Evolutionary conservation across 2,797 vertebrate species (phyloP), one percentile per base, ranked within the genome.

Genomic region (Percopsis omiscomaycus): DNA sequence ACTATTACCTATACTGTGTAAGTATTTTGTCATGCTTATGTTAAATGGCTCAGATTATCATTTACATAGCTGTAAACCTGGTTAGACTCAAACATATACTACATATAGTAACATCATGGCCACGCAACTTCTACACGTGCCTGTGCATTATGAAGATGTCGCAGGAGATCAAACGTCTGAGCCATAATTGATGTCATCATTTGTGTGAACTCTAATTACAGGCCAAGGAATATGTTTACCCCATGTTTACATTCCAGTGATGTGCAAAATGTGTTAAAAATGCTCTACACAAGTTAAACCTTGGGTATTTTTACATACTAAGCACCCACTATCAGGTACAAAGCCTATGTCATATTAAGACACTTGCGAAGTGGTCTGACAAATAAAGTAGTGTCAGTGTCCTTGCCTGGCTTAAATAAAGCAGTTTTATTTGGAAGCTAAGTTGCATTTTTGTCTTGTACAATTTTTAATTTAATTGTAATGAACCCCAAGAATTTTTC

Each of bases 211-310:
- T 90, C 89, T 89, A 88, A 86, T 64, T 82, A 86, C 80, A 82
- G 89, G 89, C 89, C 89, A 91, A 89, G 87, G 88, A 91, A 87
- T 78, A 86, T 77, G 89, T 91, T 90, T 91, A 92, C 89, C 86
- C 83, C 79, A 83, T 92, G 89, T 91, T 92, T 92, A 92, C 90
- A 90, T 92, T 92, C 87, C 86, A 90, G 77, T 78, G 80, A 83
- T 80, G 73, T 72, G 59, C 77, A 80, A 83, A 82, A 84, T 72
- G 63, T 79, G 66, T 84, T 78, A 76, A 64, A 71, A 79, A 80
- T 81, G 79, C 79, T 85, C 79, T 84, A 84, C 73, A 77, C 68
- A 53, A 61, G 55, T 75, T 77, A 59, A 78, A 68, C 74, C 70
- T 80, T 52, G 59, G 73, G 72, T 86, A 76, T 80, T 83, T 84